Base-by-base conservation (phyloP, 2,888 invertebrate species). In the Catocala fraxini region DNA sequence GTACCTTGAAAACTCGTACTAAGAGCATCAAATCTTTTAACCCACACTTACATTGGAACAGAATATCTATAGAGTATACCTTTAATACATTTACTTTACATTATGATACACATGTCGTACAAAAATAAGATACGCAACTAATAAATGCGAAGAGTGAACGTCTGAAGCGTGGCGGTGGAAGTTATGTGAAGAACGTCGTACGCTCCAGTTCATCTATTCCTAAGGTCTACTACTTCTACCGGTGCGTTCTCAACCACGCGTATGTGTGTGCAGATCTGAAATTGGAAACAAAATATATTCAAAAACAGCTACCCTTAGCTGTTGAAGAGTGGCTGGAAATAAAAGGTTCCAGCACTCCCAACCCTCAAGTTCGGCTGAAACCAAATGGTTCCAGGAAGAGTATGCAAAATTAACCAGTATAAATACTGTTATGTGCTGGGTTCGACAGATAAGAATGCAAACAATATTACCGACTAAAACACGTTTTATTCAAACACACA, bases 181-280 rank as follows among this genome's bases (percentile, higher is more conserved):
- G 41, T 45, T 43, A 47, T 11, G 51, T 60, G 63, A 58, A 53
- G 41, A 39, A 58, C 11, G 33, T n/a, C 55, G 46, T 13, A 12
- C 33, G 35, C 51, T 15, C 34, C 47, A 10, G 66, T 95, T 95
- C 95, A 96, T 92, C 95, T 63, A 39, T 35, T 96, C 83, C 97
- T 94, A 51, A 97, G 94, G 86, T 97, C 97, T 48, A 97, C 95
- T 61, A 97, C 95, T 84, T 96, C 96, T 15, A 97, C 93, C 7
- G 95, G 89, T 41, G 96, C 95, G 6, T 91, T 87, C 35, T 95
- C 89, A 79, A 97, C 97, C 68, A 97, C 85, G 66, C 95, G 95
- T 65, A 96, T 96, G 85, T 98, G 97, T 54, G 95, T 95, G 7
- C 97, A 97, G 65, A 95, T 96, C 97, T 97, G 94, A 35, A 95